Evolutionary conservation across 2,797 vertebrate species (phyloP), one percentile per base, ranked within the genome.

Genomic region (Muscicapa striata): DNA sequence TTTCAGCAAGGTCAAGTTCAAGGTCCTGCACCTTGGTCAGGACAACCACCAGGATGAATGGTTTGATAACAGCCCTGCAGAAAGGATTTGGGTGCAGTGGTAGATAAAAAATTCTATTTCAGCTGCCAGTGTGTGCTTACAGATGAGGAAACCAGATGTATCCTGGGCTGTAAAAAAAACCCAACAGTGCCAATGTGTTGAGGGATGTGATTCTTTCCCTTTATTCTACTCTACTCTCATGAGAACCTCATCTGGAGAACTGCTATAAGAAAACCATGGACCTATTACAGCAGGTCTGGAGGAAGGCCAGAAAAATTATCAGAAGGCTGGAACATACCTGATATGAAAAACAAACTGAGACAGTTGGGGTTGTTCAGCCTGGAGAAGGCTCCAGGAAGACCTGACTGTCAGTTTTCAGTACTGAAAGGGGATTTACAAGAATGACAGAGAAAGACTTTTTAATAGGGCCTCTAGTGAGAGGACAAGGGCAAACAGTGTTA

Each of bases 121-220:
- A 45, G 27, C 20, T n/a, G 9, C 17, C 41, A n/a, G 5, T 15
- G 16, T 22, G 19, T 2, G 1, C 8, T 69, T 63, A 49, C 19
- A 51, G 23, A 57, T 22, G 11, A 69, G 23, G 69, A 89, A 76
- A 63, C 1, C 13, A 13, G 7, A 11, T 13, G 23, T 30, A 49
- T 49, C 16, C 36, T 24, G 11, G 19, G 8, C 8, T n/a, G 13
- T 32, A 36, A 43, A 27, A 27, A 48, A 34, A 61, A 24, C 23
- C 3, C 4, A 49, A 5, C 11, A n/a, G 4, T 2, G 6, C 32
- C 14, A 38, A 6, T 10, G 15, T 38, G 8, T 30, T 29, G 49
- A 26, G 11, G 12, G 5, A 51, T 16, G 6, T 43, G 27, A 43
- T n/a, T 82, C 41, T 36, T 68, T n/a, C 32, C 4, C 27, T 55